Evolutionary conservation across 2,888 invertebrate species (phyloP).

Genomic region (Dendrolimus pini): DNA sequence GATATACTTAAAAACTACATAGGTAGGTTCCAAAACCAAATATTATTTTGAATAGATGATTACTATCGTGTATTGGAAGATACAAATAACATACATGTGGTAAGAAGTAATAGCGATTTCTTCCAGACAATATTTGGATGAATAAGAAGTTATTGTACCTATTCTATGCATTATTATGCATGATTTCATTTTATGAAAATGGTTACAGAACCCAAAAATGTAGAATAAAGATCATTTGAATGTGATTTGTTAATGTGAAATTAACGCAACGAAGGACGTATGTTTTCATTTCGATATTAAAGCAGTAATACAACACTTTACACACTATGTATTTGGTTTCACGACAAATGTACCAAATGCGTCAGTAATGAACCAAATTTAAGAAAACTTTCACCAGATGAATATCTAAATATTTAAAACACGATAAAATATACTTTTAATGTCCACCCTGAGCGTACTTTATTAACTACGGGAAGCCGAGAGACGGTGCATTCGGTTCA

Average conservation of each 20-base stretch:
- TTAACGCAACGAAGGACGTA: constrained; percentile 5
- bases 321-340: constrained; percentile 50
- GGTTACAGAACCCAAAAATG: too few relatives aligned
- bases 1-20: too few relatives aligned
- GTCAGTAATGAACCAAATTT: constrained; percentile 58
- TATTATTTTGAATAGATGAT: too few relatives aligned
- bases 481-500: constrained; percentile 26
- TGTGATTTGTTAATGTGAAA: constrained; percentile 2
- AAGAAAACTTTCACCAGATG: constrained; percentile 69
- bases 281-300: constrained; percentile 14
- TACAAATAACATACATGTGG: too few relatives aligned
- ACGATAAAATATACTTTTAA: constrained; percentile 73
- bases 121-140: too few relatives aligned
- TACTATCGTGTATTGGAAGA: too few relatives aligned
- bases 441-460: constrained; percentile 58
- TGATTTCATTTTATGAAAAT: too few relatives aligned
- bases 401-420: constrained; percentile 72
- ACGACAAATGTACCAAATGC: constrained; percentile 28
- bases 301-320: constrained; percentile 11
- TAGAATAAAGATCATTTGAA: too few relatives aligned
- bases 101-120: too few relatives aligned
- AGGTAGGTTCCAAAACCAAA: too few relatives aligned
- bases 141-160: too few relatives aligned
- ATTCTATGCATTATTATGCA: too few relatives aligned
- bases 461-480: constrained; percentile 51